Evolutionary conservation across 2,888 invertebrate species (phyloP).

Genomic region (Agriopis leucophaearia): DNA sequence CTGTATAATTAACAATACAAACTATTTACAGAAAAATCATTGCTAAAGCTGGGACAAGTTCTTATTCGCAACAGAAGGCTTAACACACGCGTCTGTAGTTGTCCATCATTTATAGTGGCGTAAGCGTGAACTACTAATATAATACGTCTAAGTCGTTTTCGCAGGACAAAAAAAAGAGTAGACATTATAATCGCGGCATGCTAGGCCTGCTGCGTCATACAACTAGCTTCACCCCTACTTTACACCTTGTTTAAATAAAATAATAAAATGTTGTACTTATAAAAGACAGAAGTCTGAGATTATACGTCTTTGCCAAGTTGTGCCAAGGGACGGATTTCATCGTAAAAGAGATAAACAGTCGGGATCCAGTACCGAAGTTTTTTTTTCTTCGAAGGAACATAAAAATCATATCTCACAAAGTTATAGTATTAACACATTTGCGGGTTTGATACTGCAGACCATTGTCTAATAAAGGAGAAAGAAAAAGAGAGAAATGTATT

Average conservation of each 20-base stretch:
- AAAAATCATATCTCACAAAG: background rate
- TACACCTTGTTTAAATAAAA: conserved; percentile 39
- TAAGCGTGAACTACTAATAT: too few species aligned
- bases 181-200: too few species aligned
- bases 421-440: background rate
- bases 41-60: conserved; percentile 19
- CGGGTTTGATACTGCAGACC: too few species aligned
- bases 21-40: conserved; percentile 33
- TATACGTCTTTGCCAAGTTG: conserved; percentile 66
- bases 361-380: conserved; percentile 36
- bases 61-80: conserved; percentile 29
- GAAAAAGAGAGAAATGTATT: too few species aligned
- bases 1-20: conserved; percentile 13
- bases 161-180: too few species aligned
- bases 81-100: too few species aligned
- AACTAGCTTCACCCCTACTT: conserved; percentile 25
- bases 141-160: too few species aligned
- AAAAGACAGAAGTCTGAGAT: conserved; percentile 65
- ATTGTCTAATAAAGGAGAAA: too few species aligned
- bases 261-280: conserved; percentile 48
- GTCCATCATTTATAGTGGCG: too few species aligned
- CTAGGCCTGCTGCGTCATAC: background rate
- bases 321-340: conserved; percentile 78
- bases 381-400: background rate
- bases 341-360: conserved; percentile 51